Conservation (phyloP, 2,888 invertebrate species). For the Athalia rosae region DNA sequence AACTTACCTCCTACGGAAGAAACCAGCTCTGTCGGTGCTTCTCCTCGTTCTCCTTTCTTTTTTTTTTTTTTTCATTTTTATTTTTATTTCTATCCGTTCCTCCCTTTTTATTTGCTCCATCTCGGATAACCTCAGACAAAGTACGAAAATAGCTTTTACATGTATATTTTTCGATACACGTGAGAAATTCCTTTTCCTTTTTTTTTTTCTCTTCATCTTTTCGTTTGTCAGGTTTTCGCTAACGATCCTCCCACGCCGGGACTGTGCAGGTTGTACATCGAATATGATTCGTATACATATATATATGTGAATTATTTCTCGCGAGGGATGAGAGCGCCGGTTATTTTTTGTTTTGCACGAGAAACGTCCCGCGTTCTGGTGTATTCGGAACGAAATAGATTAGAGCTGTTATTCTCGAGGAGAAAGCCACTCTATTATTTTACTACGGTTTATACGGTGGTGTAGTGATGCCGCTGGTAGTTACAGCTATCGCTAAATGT, state of each 20-base stretch:
- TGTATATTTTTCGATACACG: too few relatives aligned
- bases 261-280: not conserved
- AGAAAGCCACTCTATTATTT: slow-evolving; percentile 20
- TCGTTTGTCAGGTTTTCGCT: not conserved
- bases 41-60: not conserved
- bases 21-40: slow-evolving; percentile 2
- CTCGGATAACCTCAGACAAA: too few relatives aligned
- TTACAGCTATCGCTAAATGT: not conserved
- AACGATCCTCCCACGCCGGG: not conserved
- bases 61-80: not conserved
- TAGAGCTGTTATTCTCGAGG: slow-evolving; percentile 25
- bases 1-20: slow-evolving; percentile 59
- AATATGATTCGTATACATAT: not conserved
- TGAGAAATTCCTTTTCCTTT: not conserved
- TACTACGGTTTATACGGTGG: not conserved
- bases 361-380: not conserved
- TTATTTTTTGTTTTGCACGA: slow-evolving; percentile 11
- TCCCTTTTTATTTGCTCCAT: too few relatives aligned
- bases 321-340: slow-evolving; percentile 1
- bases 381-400: slow-evolving; percentile 20
- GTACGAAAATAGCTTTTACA: too few relatives aligned
- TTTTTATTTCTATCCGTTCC: not conserved
- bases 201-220: not conserved
- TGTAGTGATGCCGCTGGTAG: not conserved
- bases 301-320: slow-evolving; percentile 6